phyloP scores from a whole-genome alignment of 2,888 invertebrate genomes.

The Thera britannica region DNA sequence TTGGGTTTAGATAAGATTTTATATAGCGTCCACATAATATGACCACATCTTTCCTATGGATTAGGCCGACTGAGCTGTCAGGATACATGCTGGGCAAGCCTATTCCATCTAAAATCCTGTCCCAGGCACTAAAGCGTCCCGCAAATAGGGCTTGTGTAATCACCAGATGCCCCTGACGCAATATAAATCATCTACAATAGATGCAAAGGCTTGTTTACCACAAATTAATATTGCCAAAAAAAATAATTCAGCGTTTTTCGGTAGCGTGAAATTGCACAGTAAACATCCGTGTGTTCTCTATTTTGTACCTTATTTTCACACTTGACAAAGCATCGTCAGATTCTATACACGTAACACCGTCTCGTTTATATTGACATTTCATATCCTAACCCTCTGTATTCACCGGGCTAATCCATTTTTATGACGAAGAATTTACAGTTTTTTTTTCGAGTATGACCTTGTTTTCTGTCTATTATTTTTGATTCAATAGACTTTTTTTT shows the following conservation, averaged over 20 bases:
- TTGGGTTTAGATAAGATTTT: too few relatives aligned
- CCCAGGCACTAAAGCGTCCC: too few relatives aligned
- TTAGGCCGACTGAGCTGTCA: too few relatives aligned
- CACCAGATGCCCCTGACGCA: too few relatives aligned
- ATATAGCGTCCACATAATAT: too few relatives aligned
- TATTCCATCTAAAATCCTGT: too few relatives aligned
- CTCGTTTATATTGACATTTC: slow-evolving; percentile 69
- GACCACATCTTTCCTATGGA: too few relatives aligned
- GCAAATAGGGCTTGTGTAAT: too few relatives aligned
- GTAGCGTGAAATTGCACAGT: slow-evolving; percentile 9
- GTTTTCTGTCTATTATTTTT: slow-evolving; percentile 3
- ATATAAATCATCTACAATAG: too few relatives aligned
- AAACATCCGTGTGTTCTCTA: slow-evolving; percentile 43
- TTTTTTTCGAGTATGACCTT: slow-evolving; percentile 16
- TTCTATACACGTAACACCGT: slow-evolving; percentile 67
- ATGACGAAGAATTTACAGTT: slow-evolving; percentile 43
- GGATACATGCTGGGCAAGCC: too few relatives aligned
- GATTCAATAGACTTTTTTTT: neutral
- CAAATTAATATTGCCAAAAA: too few relatives aligned
- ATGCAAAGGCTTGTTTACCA: too few relatives aligned
- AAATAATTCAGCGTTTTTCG: neutral
- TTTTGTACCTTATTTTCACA: slow-evolving; percentile 57
- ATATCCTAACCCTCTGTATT: slow-evolving; percentile 52
- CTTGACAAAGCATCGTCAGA: slow-evolving; percentile 66
- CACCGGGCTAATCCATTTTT: slow-evolving; percentile 52